Base-by-base conservation (phyloP, 2,113 vertebrate genomes). In the Silurus asotus region DNA sequence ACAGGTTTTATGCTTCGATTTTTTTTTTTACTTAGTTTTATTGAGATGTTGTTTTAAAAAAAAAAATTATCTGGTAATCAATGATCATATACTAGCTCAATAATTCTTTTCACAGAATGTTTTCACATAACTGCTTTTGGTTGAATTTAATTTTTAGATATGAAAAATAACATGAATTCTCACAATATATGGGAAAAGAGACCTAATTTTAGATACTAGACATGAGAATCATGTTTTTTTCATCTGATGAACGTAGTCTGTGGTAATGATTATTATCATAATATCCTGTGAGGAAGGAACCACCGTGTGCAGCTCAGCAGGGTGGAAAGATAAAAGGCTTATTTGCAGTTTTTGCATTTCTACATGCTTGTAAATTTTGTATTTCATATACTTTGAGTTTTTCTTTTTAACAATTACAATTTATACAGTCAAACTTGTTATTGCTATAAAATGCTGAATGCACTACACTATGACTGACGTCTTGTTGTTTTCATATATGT, bases 251-350 rank as follows among this genome's bases (percentile, higher is more conserved):
- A 49, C 7, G 13, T 10, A 49, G 20, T 48, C 17, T 65, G 55
- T 62, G 17, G 58, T 76, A 37, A 59, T 56, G 79, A 82, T 86
- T 55, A 65, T 37, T 20, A 81, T 62, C 67, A 76, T 37, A n/a
- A 89, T 82, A 88, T 89, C 88, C 88, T 89, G 81, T 83, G 64
- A 86, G 84, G 69, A 77, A 86, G 88, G 55, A 88, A 81, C 88
- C 17, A 51, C 67, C 17, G 23, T 53, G 28, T 77, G 61, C 76
- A 61, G 83, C 25, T 84, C 20, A 76, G 25, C 78, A 58, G 76
- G 14, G 20, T 49, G 48, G 11, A 48, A 84, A 55, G 19, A 80
- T 56, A 51, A 70, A 82, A 62, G 55, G 48, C 58, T 55, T 45
- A 13, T 84, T 75, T 87, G 75, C 25, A 20, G 37, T 81, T 82